Evolutionary conservation across 2,888 invertebrate genomes (phyloP), one percentile per base, ranked within the genome.

Genomic region (Coenonympha glycerion): DNA sequence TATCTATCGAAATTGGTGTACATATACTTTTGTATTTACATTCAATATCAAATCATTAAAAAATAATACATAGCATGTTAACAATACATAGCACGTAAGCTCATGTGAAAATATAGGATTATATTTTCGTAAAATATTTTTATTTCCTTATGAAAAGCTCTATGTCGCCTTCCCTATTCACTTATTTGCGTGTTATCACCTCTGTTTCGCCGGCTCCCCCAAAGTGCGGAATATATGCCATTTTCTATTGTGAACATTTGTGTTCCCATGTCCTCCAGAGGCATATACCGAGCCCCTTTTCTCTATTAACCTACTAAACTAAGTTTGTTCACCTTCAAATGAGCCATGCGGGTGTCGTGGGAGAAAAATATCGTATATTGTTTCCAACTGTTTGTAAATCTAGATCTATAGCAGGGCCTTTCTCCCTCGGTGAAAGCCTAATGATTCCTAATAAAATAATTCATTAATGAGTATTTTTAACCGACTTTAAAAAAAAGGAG

Each of bases 251-350:
- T 60, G 59, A 59, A 59, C 56, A 58, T 58, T 57, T 58, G 56
- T 52, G 56, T 53, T 57, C 54, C 54, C 52, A 56, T 56, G 55
- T 52, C 53, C 61, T 58, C 60, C 47, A 49, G 61, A 55, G 61
- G 56, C 57, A 49, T 59, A 59, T 61, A 55, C 54, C 46, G 53
- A 56, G 56, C 61, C 60, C 57, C 60, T 57, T 60, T 57, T 53
- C 60, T 58, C 58, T 61, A 60, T 61, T 61, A 61, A 61, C 61
- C 61, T 55, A 61, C 52, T 60, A 61, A 61, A 58, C 60, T 58
- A 53, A 61, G 58, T 61, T 60, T 58, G 48, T 56, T 56, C 58
- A 56, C 61, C 53, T 57, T 58, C 57, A 55, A 56, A 60, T 51
- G 57, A 53, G 53, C 53, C 47, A 48, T 41, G 53, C 49, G 53